Evolutionary conservation across 2,888 invertebrate genomes (phyloP), one percentile per base, ranked within the genome.

Genomic region (Parascotia fuliginaria): DNA sequence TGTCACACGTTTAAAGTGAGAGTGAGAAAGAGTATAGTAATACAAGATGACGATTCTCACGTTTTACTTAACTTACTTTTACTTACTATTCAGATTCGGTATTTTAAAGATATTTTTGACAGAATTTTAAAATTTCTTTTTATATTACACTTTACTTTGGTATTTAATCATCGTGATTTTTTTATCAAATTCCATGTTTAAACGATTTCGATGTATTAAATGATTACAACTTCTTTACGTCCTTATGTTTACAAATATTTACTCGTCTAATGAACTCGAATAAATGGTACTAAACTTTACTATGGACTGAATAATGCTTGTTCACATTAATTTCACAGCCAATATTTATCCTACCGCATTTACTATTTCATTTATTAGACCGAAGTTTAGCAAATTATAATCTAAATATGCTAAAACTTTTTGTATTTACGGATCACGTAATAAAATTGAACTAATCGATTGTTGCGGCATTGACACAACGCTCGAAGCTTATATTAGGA

Each of bases 241-340:
- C n/a, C n/a, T n/a, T n/a, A 50, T 27, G 12, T 48, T 44, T 34
- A 37, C n/a, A 22, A 42, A 54, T 55, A 60, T 42, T 51, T 53
- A 60, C 16, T 53, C 22, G 7, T 40, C 46, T 58, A 58, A 53
- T 55, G 44, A 59, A 50, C 32, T 54, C 15, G 28, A 53, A 50
- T 52, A 37, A 33, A 60, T 44, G 64, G 42, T 66, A 60, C 48
- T 70, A 65, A 65, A 61, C 34, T 60, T 65, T 65, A 65, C 53
- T 70, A 79, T 81, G 80, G 83, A 85, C 82, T 85, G 84, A 83
- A 73, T 68, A 81, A 81, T 79, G 77, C 56, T 69, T 65, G 71
- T 77, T 77, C 79, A 85, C 78, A 79, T 81, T 81, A 71, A 75
- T 72, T 84, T 91, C 91, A 91, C 91, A 91, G 91, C 91, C 91